Evolutionary conservation across 2,888 invertebrate species (phyloP).

Genomic region (Furcula furcula): DNA sequence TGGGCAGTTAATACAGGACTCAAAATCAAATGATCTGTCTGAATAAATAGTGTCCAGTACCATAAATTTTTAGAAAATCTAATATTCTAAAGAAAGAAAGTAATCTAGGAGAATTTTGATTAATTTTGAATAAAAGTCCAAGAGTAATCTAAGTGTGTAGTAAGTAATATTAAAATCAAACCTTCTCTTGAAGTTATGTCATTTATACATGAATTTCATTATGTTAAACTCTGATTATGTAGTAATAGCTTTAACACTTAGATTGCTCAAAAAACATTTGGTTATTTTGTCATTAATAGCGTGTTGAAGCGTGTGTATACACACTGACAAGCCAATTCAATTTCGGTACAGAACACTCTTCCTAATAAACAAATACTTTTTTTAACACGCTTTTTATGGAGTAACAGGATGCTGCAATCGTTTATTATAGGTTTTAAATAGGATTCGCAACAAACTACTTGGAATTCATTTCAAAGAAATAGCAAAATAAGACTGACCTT

Average conservation of each 20-base stretch:
- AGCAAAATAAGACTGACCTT: conserved; percentile 42
- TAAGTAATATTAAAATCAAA: too few species aligned
- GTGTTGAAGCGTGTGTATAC: conserved; percentile 43
- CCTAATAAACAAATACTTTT: conserved; percentile 17
- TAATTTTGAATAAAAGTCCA: neutral
- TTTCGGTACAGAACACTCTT: conserved; percentile 29
- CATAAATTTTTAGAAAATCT: conserved; percentile 3
- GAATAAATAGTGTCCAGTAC: conserved; percentile 26
- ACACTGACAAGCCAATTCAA: conserved; percentile 36
- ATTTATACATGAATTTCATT: too few species aligned
- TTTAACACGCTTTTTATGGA: conserved; percentile 15
- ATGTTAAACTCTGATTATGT: too few species aligned
- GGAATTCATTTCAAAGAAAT: conserved; percentile 21
- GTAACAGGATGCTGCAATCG: conserved; percentile 14
- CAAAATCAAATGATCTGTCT: conserved; percentile 20
- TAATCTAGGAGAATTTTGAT: neutral
- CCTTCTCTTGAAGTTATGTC: too few species aligned
- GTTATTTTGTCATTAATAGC: conserved; percentile 36
- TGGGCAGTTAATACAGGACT: conserved; percentile 17
- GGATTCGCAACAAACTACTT: conserved; percentile 13
- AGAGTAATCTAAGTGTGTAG: too few species aligned
- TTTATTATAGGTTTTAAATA: conserved; percentile 8
- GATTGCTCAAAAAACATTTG: conserved; percentile 27
- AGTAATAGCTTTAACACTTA: neutral
- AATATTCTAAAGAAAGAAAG: neutral